These are phyloP conservation scores for Formica aserva DNA, from an alignment of 2,888 invertebrate genomes.

Conservation along the genomic window DNA sequence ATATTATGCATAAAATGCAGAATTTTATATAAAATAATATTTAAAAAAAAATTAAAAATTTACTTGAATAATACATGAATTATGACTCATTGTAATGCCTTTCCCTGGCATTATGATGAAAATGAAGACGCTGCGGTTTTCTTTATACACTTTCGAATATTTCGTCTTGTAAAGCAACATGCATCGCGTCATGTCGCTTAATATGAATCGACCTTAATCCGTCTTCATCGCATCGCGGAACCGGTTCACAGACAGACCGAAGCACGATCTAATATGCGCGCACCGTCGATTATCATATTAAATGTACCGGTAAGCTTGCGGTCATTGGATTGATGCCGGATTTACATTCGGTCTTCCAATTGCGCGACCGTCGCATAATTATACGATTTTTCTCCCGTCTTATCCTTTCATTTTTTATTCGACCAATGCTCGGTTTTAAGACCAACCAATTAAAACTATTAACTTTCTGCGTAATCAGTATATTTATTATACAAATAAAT, in stretches of 20 bases:
- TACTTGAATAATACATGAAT: background rate
- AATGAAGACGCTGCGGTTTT: background rate
- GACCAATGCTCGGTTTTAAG: constrained; percentile 20
- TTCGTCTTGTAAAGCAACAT: background rate
- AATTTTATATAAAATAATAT: background rate
- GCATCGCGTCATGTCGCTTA: constrained; percentile 23
- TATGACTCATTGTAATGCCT: background rate
- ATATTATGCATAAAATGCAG: background rate
- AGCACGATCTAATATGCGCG: constrained; percentile 55
- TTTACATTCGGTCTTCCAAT: constrained; percentile 54
- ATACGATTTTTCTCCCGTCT: constrained; percentile 36
- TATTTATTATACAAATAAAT: background rate
- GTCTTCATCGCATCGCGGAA: constrained; percentile 59
- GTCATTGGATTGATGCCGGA: constrained; percentile 74
- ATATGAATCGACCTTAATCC: constrained; percentile 51
- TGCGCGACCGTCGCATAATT: constrained; percentile 51
- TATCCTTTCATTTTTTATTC: constrained; percentile 46
- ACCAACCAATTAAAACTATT: background rate
- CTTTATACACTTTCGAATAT: constrained; percentile 7
- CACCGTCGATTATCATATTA: constrained; percentile 79
- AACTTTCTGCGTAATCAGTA: background rate
- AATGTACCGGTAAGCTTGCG: constrained; percentile 77
- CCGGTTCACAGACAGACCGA: constrained; percentile 72
- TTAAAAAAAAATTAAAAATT: background rate
- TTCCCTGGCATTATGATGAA: background rate